These are phyloP conservation scores for Catharus fuscescens DNA, from an alignment of 2,113 vertebrate genomes.

Conservation along the genomic window DNA sequence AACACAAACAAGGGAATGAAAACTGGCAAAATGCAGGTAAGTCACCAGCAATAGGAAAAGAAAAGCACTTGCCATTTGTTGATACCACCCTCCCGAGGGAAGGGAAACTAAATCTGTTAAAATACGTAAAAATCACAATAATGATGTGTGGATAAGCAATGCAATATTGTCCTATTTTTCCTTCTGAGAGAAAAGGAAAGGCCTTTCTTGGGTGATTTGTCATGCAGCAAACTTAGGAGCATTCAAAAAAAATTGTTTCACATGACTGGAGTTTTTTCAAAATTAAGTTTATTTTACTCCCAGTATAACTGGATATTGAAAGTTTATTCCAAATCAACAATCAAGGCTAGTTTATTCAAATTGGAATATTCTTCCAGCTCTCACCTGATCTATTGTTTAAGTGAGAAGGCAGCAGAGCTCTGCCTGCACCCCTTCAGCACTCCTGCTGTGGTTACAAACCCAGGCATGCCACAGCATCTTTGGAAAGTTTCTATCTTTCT, in stretches of 20 bases:
- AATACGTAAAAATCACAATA: not conserved
- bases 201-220: not conserved
- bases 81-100: not conserved
- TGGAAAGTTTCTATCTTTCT: not conserved
- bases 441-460: not conserved
- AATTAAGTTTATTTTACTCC: not conserved
- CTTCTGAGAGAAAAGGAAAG: not conserved
- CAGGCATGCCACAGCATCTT: not conserved
- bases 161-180: not conserved
- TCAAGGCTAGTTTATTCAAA: not conserved
- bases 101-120: not conserved
- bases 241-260: not conserved
- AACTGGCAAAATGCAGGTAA: not conserved
- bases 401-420: not conserved
- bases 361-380: not conserved
- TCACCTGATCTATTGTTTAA: not conserved
- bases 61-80: fast-evolving
- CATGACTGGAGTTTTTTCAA: not conserved
- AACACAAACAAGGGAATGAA: not conserved
- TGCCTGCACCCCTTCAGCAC: not conserved
- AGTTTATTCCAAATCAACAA: not conserved
- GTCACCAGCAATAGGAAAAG: fast-evolving
- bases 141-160: not conserved
- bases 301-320: not conserved
- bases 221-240: not conserved